Evolutionary conservation across 2,113 vertebrate genomes (phyloP).

Genomic region (Xiphophorus hellerii): DNA sequence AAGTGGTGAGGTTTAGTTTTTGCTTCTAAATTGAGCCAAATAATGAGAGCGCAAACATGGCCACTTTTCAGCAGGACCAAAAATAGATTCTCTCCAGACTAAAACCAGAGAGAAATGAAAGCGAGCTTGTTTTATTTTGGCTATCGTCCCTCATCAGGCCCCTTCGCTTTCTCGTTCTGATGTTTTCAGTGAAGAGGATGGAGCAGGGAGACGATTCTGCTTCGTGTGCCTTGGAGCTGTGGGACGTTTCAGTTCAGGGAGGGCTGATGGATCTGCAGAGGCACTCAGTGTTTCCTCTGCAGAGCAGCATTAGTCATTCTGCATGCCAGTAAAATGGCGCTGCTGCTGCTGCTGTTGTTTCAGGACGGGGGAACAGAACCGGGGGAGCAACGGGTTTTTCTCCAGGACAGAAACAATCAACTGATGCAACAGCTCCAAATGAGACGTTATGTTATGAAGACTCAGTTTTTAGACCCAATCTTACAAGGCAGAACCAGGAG

Average conservation of each 20-base stretch:
- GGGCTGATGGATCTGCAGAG: slow-evolving; percentile 21
- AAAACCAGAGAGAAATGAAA: background rate
- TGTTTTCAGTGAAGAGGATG: background rate
- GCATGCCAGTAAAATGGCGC: slow-evolving; percentile 55
- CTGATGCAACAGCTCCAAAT: background rate
- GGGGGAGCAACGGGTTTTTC: background rate
- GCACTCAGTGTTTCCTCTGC: slow-evolving; percentile 26
- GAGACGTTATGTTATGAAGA: background rate
- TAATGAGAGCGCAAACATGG: slow-evolving; percentile 25
- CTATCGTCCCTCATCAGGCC: background rate
- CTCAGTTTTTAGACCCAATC: background rate
- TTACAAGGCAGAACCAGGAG: background rate
- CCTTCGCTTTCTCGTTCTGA: background rate
- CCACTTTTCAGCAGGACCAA: slow-evolving; percentile 33
- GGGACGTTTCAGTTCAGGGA: slow-evolving; percentile 4
- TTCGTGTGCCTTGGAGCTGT: background rate
- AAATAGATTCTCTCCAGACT: background rate
- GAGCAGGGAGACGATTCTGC: background rate
- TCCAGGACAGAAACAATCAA: background rate
- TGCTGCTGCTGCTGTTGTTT: slow-evolving; percentile 19
- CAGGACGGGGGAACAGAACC: background rate
- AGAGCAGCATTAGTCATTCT: slow-evolving; percentile 51
- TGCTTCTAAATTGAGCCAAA: background rate
- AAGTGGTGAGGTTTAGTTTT: background rate
- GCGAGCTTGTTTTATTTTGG: background rate